Conservation (phyloP, 2,888 invertebrate species). For the Eubasilissa splendida region DNA sequence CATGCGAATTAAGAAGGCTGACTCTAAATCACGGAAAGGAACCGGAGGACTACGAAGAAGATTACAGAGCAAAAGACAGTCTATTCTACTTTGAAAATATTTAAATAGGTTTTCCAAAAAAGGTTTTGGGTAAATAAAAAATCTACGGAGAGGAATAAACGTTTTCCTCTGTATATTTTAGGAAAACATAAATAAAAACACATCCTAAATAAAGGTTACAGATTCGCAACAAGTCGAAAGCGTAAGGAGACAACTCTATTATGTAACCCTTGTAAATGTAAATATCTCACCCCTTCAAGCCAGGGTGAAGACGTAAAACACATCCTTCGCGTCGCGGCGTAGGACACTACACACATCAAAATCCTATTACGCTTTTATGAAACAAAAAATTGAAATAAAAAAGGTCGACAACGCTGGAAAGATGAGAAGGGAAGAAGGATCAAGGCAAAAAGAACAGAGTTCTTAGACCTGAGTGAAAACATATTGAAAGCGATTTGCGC, state of each 20-base stretch:
- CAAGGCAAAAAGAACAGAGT: not conserved
- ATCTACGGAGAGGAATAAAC: constrained; percentile 10
- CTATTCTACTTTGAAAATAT: too few species aligned
- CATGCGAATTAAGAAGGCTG: too few species aligned
- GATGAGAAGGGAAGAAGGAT: constrained; percentile 21
- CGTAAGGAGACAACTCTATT: constrained; percentile 45
- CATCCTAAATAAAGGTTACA: constrained; percentile 44
- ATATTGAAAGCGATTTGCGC: too few species aligned
- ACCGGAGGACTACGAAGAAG: too few species aligned
- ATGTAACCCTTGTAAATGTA: constrained; percentile 48
- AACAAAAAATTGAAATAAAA: constrained; percentile 56
- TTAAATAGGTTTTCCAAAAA: too few species aligned
- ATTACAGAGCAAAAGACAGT: too few species aligned
- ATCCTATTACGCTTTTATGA: constrained; percentile 55
- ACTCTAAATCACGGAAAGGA: too few species aligned
- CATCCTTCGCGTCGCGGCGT: constrained; percentile 46
- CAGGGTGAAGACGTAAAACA: constrained; percentile 47
- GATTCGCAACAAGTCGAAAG: constrained; percentile 47
- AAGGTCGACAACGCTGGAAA: constrained; percentile 42
- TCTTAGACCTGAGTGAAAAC: too few species aligned
- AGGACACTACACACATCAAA: constrained; percentile 52
- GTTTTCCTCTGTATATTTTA: constrained; percentile 14
- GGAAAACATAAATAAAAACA: constrained; percentile 36
- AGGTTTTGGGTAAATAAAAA: too few species aligned
- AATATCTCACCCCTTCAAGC: constrained; percentile 34